Percentiles rank a stretch among this genome's conserved stretches.
Evolutionary conservation across 1,140 invertebrate genomes (phyloP).

Genomic region (Drosophila eugracilis): DNA sequence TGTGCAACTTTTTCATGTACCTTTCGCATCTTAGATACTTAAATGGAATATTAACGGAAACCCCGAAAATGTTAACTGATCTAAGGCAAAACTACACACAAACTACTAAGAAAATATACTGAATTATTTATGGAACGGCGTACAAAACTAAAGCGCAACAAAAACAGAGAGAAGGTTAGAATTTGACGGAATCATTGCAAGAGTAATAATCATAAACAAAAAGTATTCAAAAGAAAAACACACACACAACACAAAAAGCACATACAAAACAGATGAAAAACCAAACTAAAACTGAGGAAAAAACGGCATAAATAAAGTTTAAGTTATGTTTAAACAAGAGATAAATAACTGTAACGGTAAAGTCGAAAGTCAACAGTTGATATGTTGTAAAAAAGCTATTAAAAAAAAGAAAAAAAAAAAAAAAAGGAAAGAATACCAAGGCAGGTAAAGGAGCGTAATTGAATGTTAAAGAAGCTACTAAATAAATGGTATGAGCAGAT

Average conservation of each 20-base stretch:
- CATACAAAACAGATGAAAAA: constrained; percentile 36
- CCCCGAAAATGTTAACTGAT: constrained; percentile 62
- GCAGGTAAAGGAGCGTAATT: constrained; percentile 36
- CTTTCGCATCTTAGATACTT: constrained; percentile 80
- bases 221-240: constrained; percentile 65
- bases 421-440: constrained; percentile 45
- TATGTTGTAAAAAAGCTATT: constrained; percentile 74
- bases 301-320: constrained; percentile 69
- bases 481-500: constrained; percentile 61
- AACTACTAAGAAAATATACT: constrained; percentile 53
- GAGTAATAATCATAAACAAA: constrained; percentile 37
- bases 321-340: constrained; percentile 76
- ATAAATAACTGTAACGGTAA: constrained; percentile 71
- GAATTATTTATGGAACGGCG: constrained; percentile 56
- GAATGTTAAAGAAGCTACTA: constrained; percentile 72
- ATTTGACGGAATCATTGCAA: constrained; percentile 28
- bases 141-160: constrained; percentile 33
- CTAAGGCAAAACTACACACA: constrained; percentile 54
- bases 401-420: constrained; percentile 37
- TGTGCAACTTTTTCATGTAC: constrained; percentile 77
- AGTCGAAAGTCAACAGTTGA: constrained; percentile 83
- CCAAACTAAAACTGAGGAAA: constrained; percentile 47
- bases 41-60: constrained; percentile 46
- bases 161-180: constrained; percentile 13
- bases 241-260: constrained; percentile 27